Evolutionary conservation across 2,888 invertebrate species (phyloP), one percentile per base, ranked within the genome.

Genomic region (Mongoloraphidia duomilia): DNA sequence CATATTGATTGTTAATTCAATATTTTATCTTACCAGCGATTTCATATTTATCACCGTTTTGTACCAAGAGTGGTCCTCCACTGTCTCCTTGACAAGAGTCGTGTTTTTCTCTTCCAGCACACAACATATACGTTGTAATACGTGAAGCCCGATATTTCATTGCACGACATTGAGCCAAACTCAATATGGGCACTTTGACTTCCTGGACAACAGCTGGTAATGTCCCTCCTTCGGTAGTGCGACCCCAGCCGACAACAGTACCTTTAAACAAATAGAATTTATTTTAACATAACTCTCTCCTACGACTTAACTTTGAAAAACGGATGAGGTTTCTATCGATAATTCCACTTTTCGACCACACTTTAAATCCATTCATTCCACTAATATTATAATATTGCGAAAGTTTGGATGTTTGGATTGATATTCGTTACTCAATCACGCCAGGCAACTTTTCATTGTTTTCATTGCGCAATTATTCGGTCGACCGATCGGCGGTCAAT

Each of bases 51-150:
- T 84, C 83, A 35, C 82, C 84, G 55, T 78, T 79, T 53, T 83
- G 81, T 4, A 89, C 68, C 0, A 89, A 69, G 41, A 90, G 68
- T 1, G 90, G 90, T 0, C 90, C 90, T 12, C 90, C 90, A 57
- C 88, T 88, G 65, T 90, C 90, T 0, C 90, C 90, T 67, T 90
- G 90, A 59, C 90, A 91, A 0, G 89, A 89, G 66, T 91, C 90
- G 61, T 84, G 82, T 8, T 77, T 76, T 3, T 85, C 84, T 53
- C 79, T 76, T 11, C 90, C 90, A 9, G 90, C 90, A 63, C 90
- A 91, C 50, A 90, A 63, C 90, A 90, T 90, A 60, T 86, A 87
- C 49, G 77, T 73, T 9, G 88, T 89, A 55, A 90, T 90, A 57
- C 89, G 74, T 11, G 82, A 79, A 0, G 88, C 84, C 50, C 86